phyloP scores from a whole-genome alignment of 2,113 vertebrate genomes.

The Entomyzon cyanotis region DNA sequence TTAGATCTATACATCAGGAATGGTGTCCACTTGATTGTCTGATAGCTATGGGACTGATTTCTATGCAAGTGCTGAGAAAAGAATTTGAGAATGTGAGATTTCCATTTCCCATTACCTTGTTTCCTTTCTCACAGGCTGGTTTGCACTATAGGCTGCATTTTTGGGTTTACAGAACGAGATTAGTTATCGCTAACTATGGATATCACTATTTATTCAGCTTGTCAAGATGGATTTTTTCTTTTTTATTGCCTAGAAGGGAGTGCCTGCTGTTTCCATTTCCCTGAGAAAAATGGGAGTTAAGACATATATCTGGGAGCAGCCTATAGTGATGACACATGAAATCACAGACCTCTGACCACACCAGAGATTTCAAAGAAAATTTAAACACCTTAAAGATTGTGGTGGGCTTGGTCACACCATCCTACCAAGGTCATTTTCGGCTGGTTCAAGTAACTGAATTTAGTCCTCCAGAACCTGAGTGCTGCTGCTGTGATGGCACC shows the following conservation, averaged over 20 bases:
- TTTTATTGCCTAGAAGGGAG: slow-evolving; percentile 40
- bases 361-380: not conserved
- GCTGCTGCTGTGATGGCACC: not conserved
- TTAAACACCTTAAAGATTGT: not conserved
- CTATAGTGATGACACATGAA: not conserved
- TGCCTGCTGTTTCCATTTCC: slow-evolving; percentile 46
- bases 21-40: not conserved
- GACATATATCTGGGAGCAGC: slow-evolving; percentile 4
- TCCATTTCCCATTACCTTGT: not conserved
- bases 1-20: not conserved
- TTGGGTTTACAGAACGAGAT: not conserved
- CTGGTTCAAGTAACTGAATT: not conserved
- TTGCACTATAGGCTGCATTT: not conserved
- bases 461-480: not conserved
- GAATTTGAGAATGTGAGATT: not conserved
- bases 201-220: slow-evolving; percentile 64
- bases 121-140: not conserved
- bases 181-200: not conserved
- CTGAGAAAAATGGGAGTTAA: slow-evolving; percentile 21
- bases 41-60: not conserved
- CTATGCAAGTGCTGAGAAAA: not conserved
- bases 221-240: slow-evolving; percentile 19
- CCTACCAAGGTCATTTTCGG: not conserved
- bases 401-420: not conserved
- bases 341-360: not conserved